A percentile compares a stretch with the other conserved stretches of the same genome.
Evolutionary conservation across 37 sponge, comb jelly and placozoan genomes (phyloP).

Genomic region (Cladorhizidae sp.): DNA sequence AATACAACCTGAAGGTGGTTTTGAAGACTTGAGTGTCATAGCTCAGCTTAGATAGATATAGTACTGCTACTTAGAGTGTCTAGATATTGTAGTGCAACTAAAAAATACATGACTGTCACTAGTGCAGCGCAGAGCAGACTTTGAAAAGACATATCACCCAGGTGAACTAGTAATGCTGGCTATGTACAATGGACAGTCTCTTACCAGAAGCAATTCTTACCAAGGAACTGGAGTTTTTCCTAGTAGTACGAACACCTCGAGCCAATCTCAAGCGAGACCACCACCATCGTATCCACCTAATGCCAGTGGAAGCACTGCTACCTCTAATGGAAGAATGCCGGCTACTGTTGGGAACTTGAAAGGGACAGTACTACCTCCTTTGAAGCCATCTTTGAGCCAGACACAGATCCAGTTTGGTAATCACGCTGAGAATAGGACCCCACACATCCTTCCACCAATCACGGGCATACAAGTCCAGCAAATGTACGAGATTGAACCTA

Average conservation of each 20-base stretch:
- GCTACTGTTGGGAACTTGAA: not conserved
- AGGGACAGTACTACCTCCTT: constrained; percentile 35
- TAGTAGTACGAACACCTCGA: not conserved
- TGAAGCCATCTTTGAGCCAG: constrained; percentile 22
- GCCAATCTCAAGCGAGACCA: not conserved
- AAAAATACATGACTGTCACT: too few species aligned
- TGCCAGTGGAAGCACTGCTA: not conserved
- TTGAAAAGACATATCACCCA: too few species aligned
- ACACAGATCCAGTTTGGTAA: constrained; percentile 26
- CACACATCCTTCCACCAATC: constrained; percentile 51
- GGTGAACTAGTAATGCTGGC: constrained; percentile 36
- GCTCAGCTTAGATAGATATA: too few species aligned
- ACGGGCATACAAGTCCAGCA: constrained; percentile 80
- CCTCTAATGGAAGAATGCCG: not conserved
- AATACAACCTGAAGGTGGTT: too few species aligned
- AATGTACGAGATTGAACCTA: constrained; percentile 49
- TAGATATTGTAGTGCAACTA: too few species aligned
- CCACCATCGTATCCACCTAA: not conserved
- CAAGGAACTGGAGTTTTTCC: constrained; percentile 41
- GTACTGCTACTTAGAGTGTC: too few species aligned
- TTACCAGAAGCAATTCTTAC: constrained; percentile 71
- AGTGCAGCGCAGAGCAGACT: too few species aligned
- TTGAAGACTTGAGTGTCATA: too few species aligned
- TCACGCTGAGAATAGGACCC: constrained; percentile 26
- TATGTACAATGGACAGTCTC: constrained; percentile 73